These are phyloP conservation scores for Dolichopus griseipennis DNA, from an alignment of 2,888 invertebrate genomes.

Conservation along the genomic window DNA sequence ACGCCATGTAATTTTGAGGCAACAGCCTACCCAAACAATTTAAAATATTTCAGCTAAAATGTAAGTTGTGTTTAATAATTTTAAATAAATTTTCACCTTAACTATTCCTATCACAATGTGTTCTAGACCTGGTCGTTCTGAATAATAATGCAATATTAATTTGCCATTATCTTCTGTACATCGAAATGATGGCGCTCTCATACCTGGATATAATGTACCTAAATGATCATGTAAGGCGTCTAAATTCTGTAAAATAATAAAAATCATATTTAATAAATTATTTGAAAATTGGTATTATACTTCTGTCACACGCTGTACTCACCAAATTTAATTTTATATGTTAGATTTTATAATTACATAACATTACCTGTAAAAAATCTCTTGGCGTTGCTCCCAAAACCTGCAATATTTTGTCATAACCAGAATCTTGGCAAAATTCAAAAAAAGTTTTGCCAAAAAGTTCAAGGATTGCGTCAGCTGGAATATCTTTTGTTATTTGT, in stretches of 20 bases:
- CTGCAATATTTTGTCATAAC: conserved; percentile 92
- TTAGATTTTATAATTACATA: not conserved
- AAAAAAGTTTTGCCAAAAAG: conserved; percentile 91
- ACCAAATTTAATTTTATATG: not conserved
- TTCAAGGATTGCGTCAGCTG: conserved; percentile 81
- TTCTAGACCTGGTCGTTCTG: conserved; percentile 86
- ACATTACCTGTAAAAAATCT: conserved; percentile 78
- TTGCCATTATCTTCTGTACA: conserved; percentile 92
- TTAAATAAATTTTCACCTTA: conserved; percentile 54
- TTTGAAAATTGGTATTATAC: not conserved
- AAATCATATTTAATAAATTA: not conserved
- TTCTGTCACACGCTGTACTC: not conserved
- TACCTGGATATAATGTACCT: conserved; percentile 87
- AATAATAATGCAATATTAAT: conserved; percentile 88
- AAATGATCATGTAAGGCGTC: conserved; percentile 93
- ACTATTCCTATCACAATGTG: conserved; percentile 96
- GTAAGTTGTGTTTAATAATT: not conserved
- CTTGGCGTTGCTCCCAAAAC: conserved; percentile 89
- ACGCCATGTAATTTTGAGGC: conserved; percentile 87
- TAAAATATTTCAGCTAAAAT: not conserved
- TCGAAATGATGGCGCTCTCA: conserved; percentile 91
- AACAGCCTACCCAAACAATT: conserved; percentile 60
- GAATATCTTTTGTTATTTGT: conserved; percentile 58
- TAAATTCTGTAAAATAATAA: conserved; percentile 59
- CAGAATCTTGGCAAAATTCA: conserved; percentile 92